A percentile compares a stretch with the other conserved stretches of the same genome.
These are phyloP conservation scores for Chrysomela aeneicollis DNA, from an alignment of 2,888 invertebrate species.

Conservation along the genomic window DNA sequence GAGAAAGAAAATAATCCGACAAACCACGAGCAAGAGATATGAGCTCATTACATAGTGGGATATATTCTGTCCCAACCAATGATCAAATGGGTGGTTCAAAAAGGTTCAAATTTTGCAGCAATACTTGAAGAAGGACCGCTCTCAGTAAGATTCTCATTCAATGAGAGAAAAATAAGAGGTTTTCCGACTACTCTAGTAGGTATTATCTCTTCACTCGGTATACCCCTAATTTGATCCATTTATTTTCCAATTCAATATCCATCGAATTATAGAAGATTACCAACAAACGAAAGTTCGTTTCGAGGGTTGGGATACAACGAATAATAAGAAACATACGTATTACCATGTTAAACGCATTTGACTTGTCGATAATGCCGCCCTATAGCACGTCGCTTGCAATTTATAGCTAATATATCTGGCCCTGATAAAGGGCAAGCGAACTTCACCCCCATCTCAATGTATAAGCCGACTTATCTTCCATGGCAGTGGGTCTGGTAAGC, in stretches of 20 bases:
- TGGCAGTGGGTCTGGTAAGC: constrained; percentile 44
- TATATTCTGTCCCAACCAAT: no score
- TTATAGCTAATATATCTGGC: constrained; percentile 53
- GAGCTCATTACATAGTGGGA: no score
- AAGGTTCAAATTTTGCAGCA: no score
- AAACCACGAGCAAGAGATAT: no score
- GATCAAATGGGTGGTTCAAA: no score
- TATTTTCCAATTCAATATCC: constrained; percentile 12
- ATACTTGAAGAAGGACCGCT: no score
- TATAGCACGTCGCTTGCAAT: constrained; percentile 51
- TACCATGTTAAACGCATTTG: constrained; percentile 39
- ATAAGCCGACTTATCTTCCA: constrained; percentile 48
- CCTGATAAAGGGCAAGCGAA: constrained; percentile 29
- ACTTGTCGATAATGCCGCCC: constrained; percentile 41
- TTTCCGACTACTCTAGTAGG: no score
- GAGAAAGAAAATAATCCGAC: no score
- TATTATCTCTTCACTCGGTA: no score
- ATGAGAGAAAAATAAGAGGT: no score
- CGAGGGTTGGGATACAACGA: background rate
- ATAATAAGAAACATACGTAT: constrained; percentile 41
- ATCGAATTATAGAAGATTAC: constrained; percentile 20
- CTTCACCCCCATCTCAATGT: constrained; percentile 27
- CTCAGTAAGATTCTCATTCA: no score
- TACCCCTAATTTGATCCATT: background rate
- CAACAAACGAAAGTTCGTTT: constrained; percentile 16